Evolutionary conservation across 2,113 vertebrate species (phyloP).

Genomic region (Plotosus lineatus): DNA sequence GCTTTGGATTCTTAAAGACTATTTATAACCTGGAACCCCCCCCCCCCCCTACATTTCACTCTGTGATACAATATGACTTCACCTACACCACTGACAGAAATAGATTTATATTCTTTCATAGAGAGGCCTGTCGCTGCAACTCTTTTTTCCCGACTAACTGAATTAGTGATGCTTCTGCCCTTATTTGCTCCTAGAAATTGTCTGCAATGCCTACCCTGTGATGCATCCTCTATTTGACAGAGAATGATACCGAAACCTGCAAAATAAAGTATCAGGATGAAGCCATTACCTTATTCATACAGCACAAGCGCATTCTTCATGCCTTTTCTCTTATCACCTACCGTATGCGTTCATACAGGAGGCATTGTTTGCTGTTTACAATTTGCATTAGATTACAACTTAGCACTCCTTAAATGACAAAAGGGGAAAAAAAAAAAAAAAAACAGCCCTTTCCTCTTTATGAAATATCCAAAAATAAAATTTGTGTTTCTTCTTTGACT

Average conservation of each 20-base stretch:
- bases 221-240: not conserved
- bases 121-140: not conserved
- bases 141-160: not conserved
- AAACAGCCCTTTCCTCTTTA: not conserved
- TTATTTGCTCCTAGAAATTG: not conserved
- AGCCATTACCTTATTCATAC: not conserved
- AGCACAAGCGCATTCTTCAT: not conserved
- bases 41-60: not conserved
- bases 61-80: slow-evolving; percentile 17
- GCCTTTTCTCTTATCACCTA: not conserved
- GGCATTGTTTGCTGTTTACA: not conserved
- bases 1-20: not conserved
- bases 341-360: not conserved
- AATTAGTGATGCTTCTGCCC: not conserved
- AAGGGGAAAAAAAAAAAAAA: not conserved
- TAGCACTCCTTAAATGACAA: not conserved
- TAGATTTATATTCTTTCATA: not conserved
- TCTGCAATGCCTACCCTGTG: not conserved
- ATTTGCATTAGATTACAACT: not conserved
- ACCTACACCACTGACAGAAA: not conserved
- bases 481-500: not conserved
- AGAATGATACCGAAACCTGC: not conserved
- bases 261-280: not conserved
- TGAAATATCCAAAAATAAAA: not conserved
- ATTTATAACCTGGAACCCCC: slow-evolving; percentile 1